Evolutionary conservation across 2,113 vertebrate species (phyloP).

Genomic region (Myrmophylax atrothorax): DNA sequence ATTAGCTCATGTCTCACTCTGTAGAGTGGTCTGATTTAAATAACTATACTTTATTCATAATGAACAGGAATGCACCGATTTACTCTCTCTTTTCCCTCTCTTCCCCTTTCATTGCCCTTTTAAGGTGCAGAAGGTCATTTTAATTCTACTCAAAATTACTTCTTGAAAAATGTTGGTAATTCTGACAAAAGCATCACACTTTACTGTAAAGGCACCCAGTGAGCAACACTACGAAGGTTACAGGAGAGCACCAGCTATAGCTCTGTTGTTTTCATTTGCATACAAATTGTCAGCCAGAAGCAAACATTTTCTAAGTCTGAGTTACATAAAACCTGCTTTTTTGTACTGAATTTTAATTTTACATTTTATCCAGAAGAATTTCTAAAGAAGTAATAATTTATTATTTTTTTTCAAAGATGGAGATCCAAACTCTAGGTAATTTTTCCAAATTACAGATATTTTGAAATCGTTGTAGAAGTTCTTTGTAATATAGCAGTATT

Average conservation of each 20-base stretch:
- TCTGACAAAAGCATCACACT: constrained; percentile 35
- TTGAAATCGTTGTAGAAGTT: not conserved
- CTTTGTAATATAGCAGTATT: not conserved
- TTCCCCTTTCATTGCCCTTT: not conserved
- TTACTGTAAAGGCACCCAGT: not conserved
- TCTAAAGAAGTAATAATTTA: not conserved
- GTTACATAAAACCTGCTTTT: constrained; percentile 1
- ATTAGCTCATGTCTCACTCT: not conserved
- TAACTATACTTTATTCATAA: not conserved
- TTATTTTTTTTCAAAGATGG: not conserved
- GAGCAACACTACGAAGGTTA: constrained; percentile 26
- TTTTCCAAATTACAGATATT: not conserved
- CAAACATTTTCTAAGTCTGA: constrained; percentile 35
- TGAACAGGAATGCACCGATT: not conserved
- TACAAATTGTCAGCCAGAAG: constrained; percentile 46
- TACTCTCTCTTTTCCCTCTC: not conserved
- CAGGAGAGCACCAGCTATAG: not conserved
- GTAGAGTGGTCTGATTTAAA: not conserved
- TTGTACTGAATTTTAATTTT: not conserved
- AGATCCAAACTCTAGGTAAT: not conserved
- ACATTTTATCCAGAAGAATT: not conserved
- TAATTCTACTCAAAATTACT: constrained; percentile 45
- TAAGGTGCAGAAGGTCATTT: constrained; percentile 32
- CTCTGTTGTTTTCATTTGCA: constrained; percentile 43
- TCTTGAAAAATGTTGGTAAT: constrained; percentile 42